Base-by-base conservation (phyloP, 2,113 vertebrate genomes). In the Cynopterus brachyotis region DNA sequence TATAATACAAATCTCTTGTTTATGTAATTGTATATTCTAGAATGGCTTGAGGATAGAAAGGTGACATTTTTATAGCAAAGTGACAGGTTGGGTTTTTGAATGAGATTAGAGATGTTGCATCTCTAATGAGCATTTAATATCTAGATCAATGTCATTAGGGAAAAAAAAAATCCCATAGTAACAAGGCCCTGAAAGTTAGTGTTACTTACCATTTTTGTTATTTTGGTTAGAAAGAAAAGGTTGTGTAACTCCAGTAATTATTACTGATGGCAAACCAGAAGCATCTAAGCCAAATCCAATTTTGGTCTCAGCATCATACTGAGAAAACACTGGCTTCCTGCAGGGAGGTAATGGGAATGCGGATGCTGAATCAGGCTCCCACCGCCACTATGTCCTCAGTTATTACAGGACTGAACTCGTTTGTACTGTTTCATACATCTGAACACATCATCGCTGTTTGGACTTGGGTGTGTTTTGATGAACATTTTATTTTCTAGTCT, bases 71-170 rank as follows among this genome's bases (percentile, higher is more conserved):
- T 62, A 10, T 26, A 72, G 70, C 85, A 75, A 12, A 62, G 12
- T 55, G 55, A 69, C 35, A 66, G 60, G 47, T 22, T 86, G 59
- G 85, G 19, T 20, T 80, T 85, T 55, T 42, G 20, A 59, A 55
- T 28, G 42, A 84, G 32, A 60, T 64, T 55, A 26, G 47, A 86
- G 40, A 19, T 59, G 82, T 80, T 59, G 15, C 20, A 26, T 75
- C 19, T 72, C 62, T 83, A 80, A 16, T 57, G 73, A 66, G 9
- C 42, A 50, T 75, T 93, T 88, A 76, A 19, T 90, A 40, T 87
- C 9, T 35, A 76, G 50, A 64, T 92, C 22, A 81, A 26, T 73
- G 16, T 88, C 50, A 57, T 2, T 72, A 55, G 82, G 82, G 69
- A 79, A 67, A 69, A 78, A 59, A 20, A 37, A 35, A 5, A 24